Evolutionary conservation across 2,888 invertebrate genomes (phyloP).

Genomic region (Marasmarcha lunaedactyla): DNA sequence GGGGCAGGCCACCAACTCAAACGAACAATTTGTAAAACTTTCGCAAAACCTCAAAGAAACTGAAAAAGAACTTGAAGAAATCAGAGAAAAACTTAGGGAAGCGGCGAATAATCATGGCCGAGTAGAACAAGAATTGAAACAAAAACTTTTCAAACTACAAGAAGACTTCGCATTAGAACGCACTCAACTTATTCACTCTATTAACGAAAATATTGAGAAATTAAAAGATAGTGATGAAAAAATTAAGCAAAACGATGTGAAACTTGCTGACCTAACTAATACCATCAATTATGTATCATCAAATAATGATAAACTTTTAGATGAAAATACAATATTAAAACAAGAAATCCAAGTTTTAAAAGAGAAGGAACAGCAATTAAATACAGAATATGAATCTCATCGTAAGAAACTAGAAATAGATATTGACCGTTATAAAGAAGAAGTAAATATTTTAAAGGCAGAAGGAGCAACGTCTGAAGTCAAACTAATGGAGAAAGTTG

Average conservation of each 20-base stretch:
- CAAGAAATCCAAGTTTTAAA: conserved; percentile 47
- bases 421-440: conserved; percentile 56
- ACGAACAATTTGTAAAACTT: conserved; percentile 67
- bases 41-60: conserved; percentile 68
- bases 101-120: conserved; percentile 49
- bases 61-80: conserved; percentile 66
- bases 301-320: conserved; percentile 43
- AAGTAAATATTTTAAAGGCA: conserved; percentile 50
- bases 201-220: conserved; percentile 45
- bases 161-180: conserved; percentile 51
- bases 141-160: conserved; percentile 53
- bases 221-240: conserved; percentile 41
- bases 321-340: conserved; percentile 53
- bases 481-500: conserved; percentile 60
- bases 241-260: conserved; percentile 39
- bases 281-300: conserved; percentile 35
- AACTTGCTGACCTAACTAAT: conserved; percentile 29
- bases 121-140: conserved; percentile 57
- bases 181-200: conserved; percentile 36
- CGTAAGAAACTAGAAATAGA: conserved; percentile 52
- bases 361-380: conserved; percentile 45
- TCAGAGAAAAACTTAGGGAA: conserved; percentile 59
- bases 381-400: conserved; percentile 37
- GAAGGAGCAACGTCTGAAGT: conserved; percentile 54
- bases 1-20: conserved; percentile 71